A percentile compares a stretch with the other conserved stretches of the same genome.
Evolutionary conservation across 2,113 vertebrate genomes (phyloP).

Genomic region (Alces alces): DNA sequence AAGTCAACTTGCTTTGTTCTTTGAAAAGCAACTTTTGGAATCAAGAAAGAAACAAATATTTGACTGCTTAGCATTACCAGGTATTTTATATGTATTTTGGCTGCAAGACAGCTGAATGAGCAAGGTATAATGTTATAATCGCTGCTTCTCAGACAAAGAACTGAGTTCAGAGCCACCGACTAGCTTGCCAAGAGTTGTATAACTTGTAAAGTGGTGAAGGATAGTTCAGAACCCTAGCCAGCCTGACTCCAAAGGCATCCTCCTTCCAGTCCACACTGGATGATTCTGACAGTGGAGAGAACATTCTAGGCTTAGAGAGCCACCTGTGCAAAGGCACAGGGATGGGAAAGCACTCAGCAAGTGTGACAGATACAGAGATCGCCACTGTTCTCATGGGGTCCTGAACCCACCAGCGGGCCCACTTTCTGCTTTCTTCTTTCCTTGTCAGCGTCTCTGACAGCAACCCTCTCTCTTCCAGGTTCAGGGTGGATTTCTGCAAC

Average conservation of each 20-base stretch:
- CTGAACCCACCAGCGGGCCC: fast-evolving
- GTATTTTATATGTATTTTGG: background rate
- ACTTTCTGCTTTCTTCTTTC: background rate
- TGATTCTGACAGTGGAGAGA: background rate
- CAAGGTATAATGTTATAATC: background rate
- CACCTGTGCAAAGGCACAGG: background rate
- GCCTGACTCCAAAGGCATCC: background rate
- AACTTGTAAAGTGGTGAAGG: background rate
- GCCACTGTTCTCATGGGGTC: background rate
- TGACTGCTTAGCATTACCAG: background rate
- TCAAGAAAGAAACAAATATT: background rate
- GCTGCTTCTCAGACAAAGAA: background rate
- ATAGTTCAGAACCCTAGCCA: background rate
- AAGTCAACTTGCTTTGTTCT: background rate
- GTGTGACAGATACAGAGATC: background rate
- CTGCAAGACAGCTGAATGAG: background rate
- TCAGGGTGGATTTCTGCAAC: slow-evolving; percentile 78
- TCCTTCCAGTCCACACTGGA: background rate
- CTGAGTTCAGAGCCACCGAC: background rate
- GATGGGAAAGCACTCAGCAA: background rate
- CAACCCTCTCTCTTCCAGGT: slow-evolving; percentile 61
- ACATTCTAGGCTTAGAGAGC: background rate
- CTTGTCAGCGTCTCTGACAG: background rate
- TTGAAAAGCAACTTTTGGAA: background rate
- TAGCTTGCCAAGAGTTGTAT: background rate